Evolutionary conservation across 1,140 invertebrate genomes (phyloP).

Genomic region (Apocrypta bakeri): DNA sequence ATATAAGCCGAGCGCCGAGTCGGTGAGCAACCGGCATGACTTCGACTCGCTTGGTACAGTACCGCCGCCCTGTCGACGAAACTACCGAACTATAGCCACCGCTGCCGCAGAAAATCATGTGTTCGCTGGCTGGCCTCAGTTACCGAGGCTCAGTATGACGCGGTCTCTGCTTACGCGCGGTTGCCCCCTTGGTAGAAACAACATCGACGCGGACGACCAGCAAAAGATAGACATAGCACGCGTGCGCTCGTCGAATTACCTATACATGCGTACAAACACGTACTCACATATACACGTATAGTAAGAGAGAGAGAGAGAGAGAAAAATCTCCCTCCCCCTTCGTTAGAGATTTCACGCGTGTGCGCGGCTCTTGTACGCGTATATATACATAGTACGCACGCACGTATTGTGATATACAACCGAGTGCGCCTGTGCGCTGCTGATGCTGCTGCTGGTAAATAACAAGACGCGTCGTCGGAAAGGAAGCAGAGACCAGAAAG

Average conservation of each 20-base stretch:
- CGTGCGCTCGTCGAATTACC: background rate
- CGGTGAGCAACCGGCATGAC: slow-evolving; percentile 37
- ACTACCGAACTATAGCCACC: background rate
- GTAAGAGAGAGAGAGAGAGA: too few species aligned
- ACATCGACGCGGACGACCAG: background rate
- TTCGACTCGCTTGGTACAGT: slow-evolving; percentile 11
- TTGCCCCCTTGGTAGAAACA: slow-evolving; percentile 14
- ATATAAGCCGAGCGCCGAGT: background rate
- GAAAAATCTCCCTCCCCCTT: too few species aligned
- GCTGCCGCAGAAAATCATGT: slow-evolving; percentile 39
- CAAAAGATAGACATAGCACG: background rate
- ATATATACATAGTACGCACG: background rate
- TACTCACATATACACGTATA: too few species aligned
- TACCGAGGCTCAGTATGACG: slow-evolving; percentile 66
- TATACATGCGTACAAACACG: background rate
- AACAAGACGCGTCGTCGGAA: background rate
- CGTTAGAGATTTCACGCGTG: background rate
- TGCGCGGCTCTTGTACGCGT: background rate
- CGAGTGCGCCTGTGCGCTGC: slow-evolving; percentile 1
- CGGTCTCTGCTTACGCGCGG: slow-evolving; percentile 60
- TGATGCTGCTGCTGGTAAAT: background rate
- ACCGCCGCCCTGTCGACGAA: slow-evolving; percentile 52
- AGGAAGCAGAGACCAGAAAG: background rate
- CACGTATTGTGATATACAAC: too few species aligned
- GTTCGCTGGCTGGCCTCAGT: slow-evolving; percentile 52